Percentiles rank a stretch among this genome's conserved stretches.
phyloP scores from a whole-genome alignment of 2,797 vertebrate species.

The Okamejei kenojei region DNA sequence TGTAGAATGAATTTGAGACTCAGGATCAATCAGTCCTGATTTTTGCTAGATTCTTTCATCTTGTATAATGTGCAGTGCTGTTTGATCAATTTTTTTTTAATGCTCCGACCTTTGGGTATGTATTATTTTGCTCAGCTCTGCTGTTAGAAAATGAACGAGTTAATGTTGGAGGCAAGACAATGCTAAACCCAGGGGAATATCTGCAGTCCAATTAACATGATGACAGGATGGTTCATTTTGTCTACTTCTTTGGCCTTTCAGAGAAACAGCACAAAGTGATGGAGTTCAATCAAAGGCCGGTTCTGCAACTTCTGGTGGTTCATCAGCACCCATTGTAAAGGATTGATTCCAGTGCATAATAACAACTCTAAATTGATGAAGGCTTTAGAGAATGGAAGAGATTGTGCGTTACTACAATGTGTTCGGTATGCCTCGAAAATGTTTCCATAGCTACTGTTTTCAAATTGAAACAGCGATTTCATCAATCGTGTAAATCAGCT shows the following conservation, averaged over 20 bases:
- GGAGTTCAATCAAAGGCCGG: constrained; percentile 22
- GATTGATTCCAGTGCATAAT: constrained; percentile 15
- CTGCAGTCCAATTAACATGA: not conserved
- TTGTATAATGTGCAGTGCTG: not conserved
- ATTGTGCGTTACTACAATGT: not conserved
- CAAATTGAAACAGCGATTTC: not conserved
- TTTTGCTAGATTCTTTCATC: constrained; percentile 27
- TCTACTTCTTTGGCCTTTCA: not conserved
- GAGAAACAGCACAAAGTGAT: not conserved
- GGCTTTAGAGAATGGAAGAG: not conserved
- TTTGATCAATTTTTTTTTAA: not conserved
- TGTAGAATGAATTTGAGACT: constrained; percentile 5
- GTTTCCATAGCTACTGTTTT: constrained; percentile 28
- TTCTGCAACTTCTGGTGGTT: not conserved
- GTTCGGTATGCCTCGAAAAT: not conserved
- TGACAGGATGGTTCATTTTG: not conserved
- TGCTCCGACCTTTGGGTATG: not conserved
- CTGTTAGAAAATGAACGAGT: not conserved
- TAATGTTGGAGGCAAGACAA: not conserved
- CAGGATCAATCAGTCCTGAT: constrained; percentile 17
- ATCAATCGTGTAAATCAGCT: constrained; percentile 3
- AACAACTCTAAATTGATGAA: constrained; percentile 26
- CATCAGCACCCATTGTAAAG: constrained; percentile 24
- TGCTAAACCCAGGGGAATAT: not conserved
- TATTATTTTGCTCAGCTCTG: not conserved